Percentiles rank a stretch among this genome's conserved stretches.
Conservation (phyloP, 2,113 vertebrate species). For the Onychorhynchus coronatus region DNA sequence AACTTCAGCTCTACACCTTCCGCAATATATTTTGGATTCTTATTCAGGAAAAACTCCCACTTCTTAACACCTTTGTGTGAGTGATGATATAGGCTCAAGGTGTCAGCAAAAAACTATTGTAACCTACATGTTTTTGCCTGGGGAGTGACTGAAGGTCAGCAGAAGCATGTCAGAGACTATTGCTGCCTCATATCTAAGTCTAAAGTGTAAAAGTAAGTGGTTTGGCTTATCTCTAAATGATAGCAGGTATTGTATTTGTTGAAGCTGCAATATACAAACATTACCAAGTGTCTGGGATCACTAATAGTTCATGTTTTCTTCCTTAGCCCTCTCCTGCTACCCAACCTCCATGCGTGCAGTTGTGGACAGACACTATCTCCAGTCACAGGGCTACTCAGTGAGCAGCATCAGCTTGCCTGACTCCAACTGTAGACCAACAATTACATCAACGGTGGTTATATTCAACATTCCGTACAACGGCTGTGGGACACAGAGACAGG, state of each 20-base stretch:
- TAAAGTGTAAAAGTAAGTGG: neutral
- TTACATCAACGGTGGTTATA: constrained; percentile 25
- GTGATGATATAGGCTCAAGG: neutral
- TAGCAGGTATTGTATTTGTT: neutral
- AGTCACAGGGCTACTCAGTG: constrained; percentile 42
- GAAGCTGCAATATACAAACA: neutral
- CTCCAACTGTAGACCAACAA: constrained; percentile 18
- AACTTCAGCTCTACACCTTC: neutral
- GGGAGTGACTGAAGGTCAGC: neutral
- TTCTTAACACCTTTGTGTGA: neutral
- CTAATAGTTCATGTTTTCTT: neutral
- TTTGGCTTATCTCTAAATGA: neutral
- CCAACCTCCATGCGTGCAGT: constrained; percentile 55
- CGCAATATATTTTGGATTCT: neutral
- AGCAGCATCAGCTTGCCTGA: neutral
- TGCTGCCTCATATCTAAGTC: neutral
- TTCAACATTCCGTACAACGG: constrained; percentile 57
- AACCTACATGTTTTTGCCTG: neutral
- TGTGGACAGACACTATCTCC: constrained; percentile 52
- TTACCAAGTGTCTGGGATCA: neutral
- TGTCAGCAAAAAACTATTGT: neutral
- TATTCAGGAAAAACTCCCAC: neutral
- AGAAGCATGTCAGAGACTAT: neutral
- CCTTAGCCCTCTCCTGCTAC: constrained; percentile 60
- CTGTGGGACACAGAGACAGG: constrained; percentile 65